Evolutionary conservation across 2,113 vertebrate species (phyloP), one percentile per base, ranked within the genome.

Genomic region (Sinosuthora webbiana): DNA sequence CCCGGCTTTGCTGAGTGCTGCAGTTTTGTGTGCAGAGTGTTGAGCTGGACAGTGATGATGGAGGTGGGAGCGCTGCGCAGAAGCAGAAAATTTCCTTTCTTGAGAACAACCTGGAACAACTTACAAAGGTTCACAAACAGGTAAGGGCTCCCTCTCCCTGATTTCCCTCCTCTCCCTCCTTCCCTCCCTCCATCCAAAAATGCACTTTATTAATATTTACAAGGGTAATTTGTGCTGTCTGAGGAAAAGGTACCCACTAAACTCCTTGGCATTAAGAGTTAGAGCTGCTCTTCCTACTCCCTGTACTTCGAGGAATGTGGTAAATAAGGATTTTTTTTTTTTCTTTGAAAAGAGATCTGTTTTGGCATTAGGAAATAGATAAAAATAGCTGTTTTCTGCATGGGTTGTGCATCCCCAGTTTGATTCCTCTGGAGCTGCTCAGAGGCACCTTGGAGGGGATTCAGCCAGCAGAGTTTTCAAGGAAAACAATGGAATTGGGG

Each of bases 71-170:
- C 17, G 98, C 98, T 5, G 98, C 98, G 30, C 99, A 99, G 98
- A 99, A 99, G 94, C 99, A 99, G 97, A 99, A 99, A 95, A 99
- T 99, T 94, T 99, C 99, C 94, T 99, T 99, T 98, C 98, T 99
- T 98, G 99, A 99, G 97, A 99, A 99, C 94, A 99, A 99, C 96
- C 94, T 99, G 97, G 99, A 99, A 90, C 99, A 99, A 95, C 99
- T 99, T 97, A 99, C 99, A 42, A 99, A 99, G 79, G 99, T 99
- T 97, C 99, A 99, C 98, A 99, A 99, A 95, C 99, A 99, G 99
- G 99, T 99, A 41, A 56, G 64, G 47, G 33, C 33, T 77, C 22
- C 5, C 2, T 39, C 28, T 18, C 25, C 20, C 12, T 47, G 45
- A 47, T 47, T 47, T n/a, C 6, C 5, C 4, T 20, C 39, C 6